Evolutionary conservation across 2,113 vertebrate species (phyloP), one percentile per base, ranked within the genome.

Genomic region (Boleophthalmus pectinirostris): DNA sequence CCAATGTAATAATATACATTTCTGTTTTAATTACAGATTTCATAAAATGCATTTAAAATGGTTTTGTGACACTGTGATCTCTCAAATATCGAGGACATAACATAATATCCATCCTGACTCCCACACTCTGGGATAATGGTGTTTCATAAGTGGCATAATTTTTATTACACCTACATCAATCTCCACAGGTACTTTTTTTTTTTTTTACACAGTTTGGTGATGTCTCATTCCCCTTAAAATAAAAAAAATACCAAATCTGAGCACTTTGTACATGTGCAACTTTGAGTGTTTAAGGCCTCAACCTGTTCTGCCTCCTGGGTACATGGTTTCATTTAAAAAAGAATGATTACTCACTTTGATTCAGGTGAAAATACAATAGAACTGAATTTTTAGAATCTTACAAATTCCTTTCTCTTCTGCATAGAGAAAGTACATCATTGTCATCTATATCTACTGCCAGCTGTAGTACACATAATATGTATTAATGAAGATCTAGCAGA

Each of bases 51-150:
- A 21, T 7, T 16, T 18, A 67, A 21, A 57, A 47, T 45, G 33
- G n/a, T 53, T 45, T 1, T 72, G 46, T 53, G 12, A 69, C 20
- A 63, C 25, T 23, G 33, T 58, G 9, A n/a, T 5, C 16, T 35
- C 18, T 20, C 51, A 38, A 7, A 53, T 24, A 12, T 24, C 24
- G 16, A 16, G 2, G 33, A 38, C 13, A 64, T 64, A 38, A 21
- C 25, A 77, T 35, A 66, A 21, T 69, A 33, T 68, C 56, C 12
- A 24, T 45, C 69, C 58, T 53, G 14, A 45, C 51, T 72, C 66
- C 49, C 35, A 68, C 66, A 66, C 43, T 66, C 68, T 66, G 46
- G 49, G 23, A 9, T 53, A 63, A 67, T 46, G 20, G 65, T 38
- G 25, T 75, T 35, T 49, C 0, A 56, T 20, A 47, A 29, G 33